Evolutionary conservation across 2,113 vertebrate genomes (phyloP).

Genomic region (Uropsilus gracilis): DNA sequence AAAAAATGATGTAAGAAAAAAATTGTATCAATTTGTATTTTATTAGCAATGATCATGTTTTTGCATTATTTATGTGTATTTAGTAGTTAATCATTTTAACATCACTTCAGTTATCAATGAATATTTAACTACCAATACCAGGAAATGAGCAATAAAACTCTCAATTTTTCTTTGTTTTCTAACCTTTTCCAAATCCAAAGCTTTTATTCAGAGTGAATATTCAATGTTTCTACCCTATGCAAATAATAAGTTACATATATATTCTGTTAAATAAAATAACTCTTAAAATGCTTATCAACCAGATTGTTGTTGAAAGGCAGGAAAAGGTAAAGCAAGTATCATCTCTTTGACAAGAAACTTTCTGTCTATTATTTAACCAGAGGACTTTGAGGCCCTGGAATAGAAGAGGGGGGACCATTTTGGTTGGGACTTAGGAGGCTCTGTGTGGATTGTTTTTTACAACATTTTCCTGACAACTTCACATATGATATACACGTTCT

Average conservation of each 20-base stretch:
- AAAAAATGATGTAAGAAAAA: too few species aligned
- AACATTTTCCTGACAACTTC: not conserved
- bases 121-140: not conserved
- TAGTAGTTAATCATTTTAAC: slow-evolving; percentile 39
- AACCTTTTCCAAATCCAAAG: not conserved
- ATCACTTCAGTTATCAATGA: slow-evolving; percentile 8
- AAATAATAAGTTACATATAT: not conserved
- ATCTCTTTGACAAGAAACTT: not conserved
- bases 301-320: not conserved
- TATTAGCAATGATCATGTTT: not conserved
- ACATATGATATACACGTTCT: not conserved
- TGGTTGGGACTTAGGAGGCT: not conserved
- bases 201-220: not conserved
- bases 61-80: not conserved
- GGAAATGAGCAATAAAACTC: not conserved
- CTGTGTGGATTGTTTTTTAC: not conserved
- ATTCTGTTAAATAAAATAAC: not conserved
- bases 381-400: not conserved
- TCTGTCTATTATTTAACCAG: too few species aligned
- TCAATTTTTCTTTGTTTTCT: slow-evolving; percentile 25
- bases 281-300: not conserved
- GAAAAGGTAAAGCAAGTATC: not conserved
- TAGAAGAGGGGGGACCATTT: not conserved
- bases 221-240: not conserved
- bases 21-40: not conserved